These are phyloP conservation scores for Pungitius pungitius DNA, from an alignment of 2,113 vertebrate species.

Conservation along the genomic window DNA sequence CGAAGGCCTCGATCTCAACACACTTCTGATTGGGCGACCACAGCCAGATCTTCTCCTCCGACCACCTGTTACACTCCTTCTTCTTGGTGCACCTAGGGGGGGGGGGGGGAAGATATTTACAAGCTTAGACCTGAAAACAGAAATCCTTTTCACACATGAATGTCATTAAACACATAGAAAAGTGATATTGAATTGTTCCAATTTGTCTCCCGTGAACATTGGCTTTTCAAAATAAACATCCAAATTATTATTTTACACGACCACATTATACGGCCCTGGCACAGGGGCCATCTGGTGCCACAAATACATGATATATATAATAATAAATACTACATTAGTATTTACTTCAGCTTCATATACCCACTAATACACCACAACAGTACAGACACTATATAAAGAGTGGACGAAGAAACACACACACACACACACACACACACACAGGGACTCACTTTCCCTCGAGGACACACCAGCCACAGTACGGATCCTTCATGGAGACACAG, in stretches of 20 bases:
- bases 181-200: neutral
- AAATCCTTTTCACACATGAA: too few relatives aligned
- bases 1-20: conserved; percentile 80
- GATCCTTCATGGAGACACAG: conserved; percentile 85
- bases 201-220: too few relatives aligned
- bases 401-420: neutral
- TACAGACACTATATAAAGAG: too few relatives aligned
- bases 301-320: too few relatives aligned
- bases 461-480: conserved; percentile 97
- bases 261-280: too few relatives aligned
- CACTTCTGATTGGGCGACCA: conserved; percentile 89
- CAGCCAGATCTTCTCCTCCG: conserved; percentile 86
- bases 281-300: too few relatives aligned
- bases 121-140: too few relatives aligned
- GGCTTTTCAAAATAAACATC: too few relatives aligned
- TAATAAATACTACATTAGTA: too few relatives aligned
- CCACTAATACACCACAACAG: too few relatives aligned
- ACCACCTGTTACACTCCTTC: conserved; percentile 80
- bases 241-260: too few relatives aligned
- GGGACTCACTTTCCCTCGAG: conserved; percentile 86
- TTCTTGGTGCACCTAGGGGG: conserved; percentile 87
- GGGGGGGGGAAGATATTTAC: neutral
- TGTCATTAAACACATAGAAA: neutral
- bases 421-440: neutral
- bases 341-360: too few relatives aligned